Evolutionary conservation across 2,888 invertebrate genomes (phyloP).

Genomic region (Dyspetes luteomarginatus): DNA sequence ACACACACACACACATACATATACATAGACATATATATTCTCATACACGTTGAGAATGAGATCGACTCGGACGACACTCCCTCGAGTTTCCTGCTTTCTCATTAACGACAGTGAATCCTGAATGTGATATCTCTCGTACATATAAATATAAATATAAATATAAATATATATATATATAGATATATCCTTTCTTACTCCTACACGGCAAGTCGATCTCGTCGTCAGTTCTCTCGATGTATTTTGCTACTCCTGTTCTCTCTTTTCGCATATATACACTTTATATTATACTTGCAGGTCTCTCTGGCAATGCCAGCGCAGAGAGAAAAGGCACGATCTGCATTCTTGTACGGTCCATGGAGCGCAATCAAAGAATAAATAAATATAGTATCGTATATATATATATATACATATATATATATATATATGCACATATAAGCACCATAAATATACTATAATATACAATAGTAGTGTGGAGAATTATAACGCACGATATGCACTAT

Average conservation of each 20-base stretch:
- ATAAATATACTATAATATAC: conserved; percentile 39
- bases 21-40: background rate
- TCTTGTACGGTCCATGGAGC: conserved; percentile 42
- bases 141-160: background rate
- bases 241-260: conserved; percentile 33
- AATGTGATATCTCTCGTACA: conserved; percentile 36
- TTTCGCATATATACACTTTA: background rate
- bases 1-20: background rate
- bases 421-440: no score
- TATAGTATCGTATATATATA: conserved; percentile 14
- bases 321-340: conserved; percentile 48
- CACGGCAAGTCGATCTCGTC: conserved; percentile 45
- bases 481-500: background rate
- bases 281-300: background rate
- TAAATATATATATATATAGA: background rate
- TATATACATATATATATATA: conserved; percentile 12
- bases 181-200: conserved; percentile 45
- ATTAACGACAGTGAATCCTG: conserved; percentile 64
- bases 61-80: conserved; percentile 52
- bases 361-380: conserved; percentile 54
- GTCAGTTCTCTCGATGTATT: conserved; percentile 39
- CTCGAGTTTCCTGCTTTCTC: conserved; percentile 62
- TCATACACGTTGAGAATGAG: conserved; percentile 36
- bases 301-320: background rate
- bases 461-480: conserved; percentile 40